A percentile compares a stretch with the other conserved stretches of the same genome.
Conservation (phyloP, 2,797 vertebrate genomes). For the Pangasius mekongensis region DNA sequence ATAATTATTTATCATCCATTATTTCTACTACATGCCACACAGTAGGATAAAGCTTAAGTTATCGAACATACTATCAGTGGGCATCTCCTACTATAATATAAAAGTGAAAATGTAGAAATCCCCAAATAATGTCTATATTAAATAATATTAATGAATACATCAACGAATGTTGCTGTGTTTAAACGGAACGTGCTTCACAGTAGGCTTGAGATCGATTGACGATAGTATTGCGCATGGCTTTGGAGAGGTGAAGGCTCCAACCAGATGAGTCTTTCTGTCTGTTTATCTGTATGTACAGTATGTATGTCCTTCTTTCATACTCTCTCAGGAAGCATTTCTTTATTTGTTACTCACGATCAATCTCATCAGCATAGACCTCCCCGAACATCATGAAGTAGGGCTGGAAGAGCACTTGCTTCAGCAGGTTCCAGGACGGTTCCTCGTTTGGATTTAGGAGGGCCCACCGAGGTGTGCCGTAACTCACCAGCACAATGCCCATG, state of each 20-base stretch:
- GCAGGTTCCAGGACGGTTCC: slow-evolving; percentile 87
- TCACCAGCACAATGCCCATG: slow-evolving; percentile 94
- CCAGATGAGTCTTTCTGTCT: neutral
- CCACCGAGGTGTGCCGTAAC: slow-evolving; percentile 93
- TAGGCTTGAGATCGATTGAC: neutral
- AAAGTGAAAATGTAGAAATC: neutral
- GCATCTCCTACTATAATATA: neutral
- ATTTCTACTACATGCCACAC: neutral
- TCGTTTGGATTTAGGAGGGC: slow-evolving; percentile 92
- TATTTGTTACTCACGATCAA: slow-evolving; percentile 80
- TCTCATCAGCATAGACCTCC: slow-evolving; percentile 91
- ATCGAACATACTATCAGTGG: neutral
- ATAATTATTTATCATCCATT: neutral
- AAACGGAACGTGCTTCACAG: neutral
- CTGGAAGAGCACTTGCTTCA: slow-evolving; percentile 88
- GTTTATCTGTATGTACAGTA: neutral
- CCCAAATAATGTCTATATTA: neutral
- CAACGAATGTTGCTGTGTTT: neutral
- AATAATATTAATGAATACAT: neutral
- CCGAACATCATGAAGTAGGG: slow-evolving; percentile 99
- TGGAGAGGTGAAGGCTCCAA: neutral
- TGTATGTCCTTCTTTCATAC: neutral
- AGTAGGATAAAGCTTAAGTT: neutral
- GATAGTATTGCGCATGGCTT: neutral
- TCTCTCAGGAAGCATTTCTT: neutral